Evolutionary conservation across 2,888 invertebrate genomes (phyloP), one percentile per base, ranked within the genome.

Genomic region (Endomychus coccineus): DNA sequence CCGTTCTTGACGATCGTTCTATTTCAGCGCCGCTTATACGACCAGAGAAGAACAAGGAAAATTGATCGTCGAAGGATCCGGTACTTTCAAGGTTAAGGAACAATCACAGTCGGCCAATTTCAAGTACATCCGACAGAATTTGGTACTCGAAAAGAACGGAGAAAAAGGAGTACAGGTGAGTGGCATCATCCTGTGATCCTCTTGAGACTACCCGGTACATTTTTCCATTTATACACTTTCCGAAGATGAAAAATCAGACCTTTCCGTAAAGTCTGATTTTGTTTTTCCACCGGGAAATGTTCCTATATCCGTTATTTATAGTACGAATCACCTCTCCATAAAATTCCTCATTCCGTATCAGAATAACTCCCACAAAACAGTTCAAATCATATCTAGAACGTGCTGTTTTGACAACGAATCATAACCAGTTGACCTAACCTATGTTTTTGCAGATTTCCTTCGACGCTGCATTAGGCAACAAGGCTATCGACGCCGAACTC

Each of bases 31-130:
- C 2, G 77, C 73, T 3, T 85, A 80, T 62, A 75, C 75, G 40
- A 73, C 78, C 41, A 80, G 81, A 45, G 77, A 79, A 39, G 83
- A 83, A 58, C 78, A 75, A 17, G 75, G 76, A 9, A 83, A 83
- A 58, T 71, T 74, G 33, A 78, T 81, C 35, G 69, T 85, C 4
- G 86, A 87, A 58, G 87, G 86, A 1, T 78, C 77, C 4, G 87
- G 87, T 1, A 75, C 74, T 23, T 68, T 86, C 10, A 80, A 78
- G 51, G 70, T 81, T n/a, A 73, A 75, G 35, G 80, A 82, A 1
- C 74, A 79, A 34, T 71, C 75, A 40, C 77, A 78, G 46, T 75
- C 77, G 9, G 78, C 80, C 1, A 82, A 77, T 59, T 86, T 87
- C 66, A 84, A 83, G 50, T 78, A 80, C 52, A 78, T 78, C 38